phyloP scores from a whole-genome alignment of 2,888 invertebrate genomes.

The Amphipyra tragopoginis region DNA sequence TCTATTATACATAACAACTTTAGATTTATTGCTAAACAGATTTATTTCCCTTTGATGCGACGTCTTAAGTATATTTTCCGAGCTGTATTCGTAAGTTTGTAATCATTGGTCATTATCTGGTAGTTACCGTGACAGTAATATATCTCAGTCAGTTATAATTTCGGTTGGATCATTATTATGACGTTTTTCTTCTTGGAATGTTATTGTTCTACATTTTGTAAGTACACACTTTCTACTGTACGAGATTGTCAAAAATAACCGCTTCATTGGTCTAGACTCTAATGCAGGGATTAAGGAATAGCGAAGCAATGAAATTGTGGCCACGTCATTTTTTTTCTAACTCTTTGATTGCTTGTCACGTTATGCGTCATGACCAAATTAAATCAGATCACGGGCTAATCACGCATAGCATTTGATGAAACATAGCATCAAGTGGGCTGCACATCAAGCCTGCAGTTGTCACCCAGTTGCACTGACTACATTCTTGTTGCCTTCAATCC shows the following conservation, averaged over 20 bases:
- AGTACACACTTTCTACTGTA: slow-evolving; percentile 41
- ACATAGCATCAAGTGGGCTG: too few relatives aligned
- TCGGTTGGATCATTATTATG: slow-evolving; percentile 39
- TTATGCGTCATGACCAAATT: too few relatives aligned
- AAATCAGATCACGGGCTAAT: too few relatives aligned
- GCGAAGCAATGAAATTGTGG: too few relatives aligned
- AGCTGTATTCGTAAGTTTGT: slow-evolving; percentile 35
- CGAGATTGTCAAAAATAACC: slow-evolving; percentile 7
- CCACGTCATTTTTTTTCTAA: too few relatives aligned
- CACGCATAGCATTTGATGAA: too few relatives aligned
- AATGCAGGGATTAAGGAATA: too few relatives aligned
- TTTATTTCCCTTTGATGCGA: neutral
- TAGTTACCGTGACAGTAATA: slow-evolving; percentile 66
- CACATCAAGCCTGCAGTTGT: too few relatives aligned
- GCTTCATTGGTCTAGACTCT: neutral
- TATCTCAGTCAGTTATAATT: slow-evolving; percentile 56
- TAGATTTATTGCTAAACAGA: slow-evolving; percentile 38
- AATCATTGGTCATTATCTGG: slow-evolving; percentile 50
- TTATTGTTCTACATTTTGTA: slow-evolving; percentile 26
- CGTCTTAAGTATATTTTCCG: slow-evolving; percentile 16
- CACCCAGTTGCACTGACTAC: too few relatives aligned
- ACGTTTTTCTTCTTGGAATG: slow-evolving; percentile 27
- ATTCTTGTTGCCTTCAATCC: too few relatives aligned
- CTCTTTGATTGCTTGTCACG: too few relatives aligned
- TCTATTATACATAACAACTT: slow-evolving; percentile 57